These are phyloP conservation scores for Patagioenas fasciata DNA, from an alignment of 2,113 vertebrate genomes.

Conservation along the genomic window DNA sequence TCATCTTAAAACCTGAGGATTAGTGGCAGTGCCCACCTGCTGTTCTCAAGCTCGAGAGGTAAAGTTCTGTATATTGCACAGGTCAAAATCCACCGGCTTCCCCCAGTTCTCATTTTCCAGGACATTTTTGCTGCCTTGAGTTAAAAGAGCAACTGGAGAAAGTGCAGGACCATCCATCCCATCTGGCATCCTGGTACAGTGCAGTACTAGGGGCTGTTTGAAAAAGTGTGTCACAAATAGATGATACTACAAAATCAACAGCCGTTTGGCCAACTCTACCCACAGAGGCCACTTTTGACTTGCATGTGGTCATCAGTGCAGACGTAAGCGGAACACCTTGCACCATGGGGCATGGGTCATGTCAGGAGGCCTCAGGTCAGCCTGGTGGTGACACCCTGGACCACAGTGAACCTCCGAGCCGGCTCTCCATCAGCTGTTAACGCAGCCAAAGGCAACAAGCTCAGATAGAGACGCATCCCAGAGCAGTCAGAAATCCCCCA, in stretches of 20 bases:
- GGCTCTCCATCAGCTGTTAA: not conserved
- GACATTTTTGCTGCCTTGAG: not conserved
- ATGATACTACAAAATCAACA: too few species aligned
- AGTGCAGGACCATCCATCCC: not conserved
- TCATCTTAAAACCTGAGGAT: not conserved
- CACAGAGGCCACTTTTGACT: not conserved
- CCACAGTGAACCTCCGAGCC: not conserved
- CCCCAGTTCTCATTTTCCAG: not conserved
- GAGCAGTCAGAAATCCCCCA: not conserved
- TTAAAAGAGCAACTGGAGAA: not conserved
- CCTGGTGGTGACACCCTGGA: not conserved
- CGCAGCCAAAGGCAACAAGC: not conserved
- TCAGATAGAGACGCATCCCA: not conserved
- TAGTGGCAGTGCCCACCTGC: not conserved
- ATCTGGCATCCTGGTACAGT: not conserved
- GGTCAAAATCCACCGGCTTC: not conserved
- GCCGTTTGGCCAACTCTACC: too few species aligned
- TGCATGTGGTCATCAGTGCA: not conserved
- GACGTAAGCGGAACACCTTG: not conserved
- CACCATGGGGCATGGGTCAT: not conserved
- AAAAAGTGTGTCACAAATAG: not conserved
- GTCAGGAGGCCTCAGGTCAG: not conserved
- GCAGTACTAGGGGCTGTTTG: not conserved
- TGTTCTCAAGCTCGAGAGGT: rapidly evolving
- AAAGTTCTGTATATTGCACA: not conserved